Conservation (phyloP, 2,888 invertebrate genomes). For the Synergus laeviventris region DNA sequence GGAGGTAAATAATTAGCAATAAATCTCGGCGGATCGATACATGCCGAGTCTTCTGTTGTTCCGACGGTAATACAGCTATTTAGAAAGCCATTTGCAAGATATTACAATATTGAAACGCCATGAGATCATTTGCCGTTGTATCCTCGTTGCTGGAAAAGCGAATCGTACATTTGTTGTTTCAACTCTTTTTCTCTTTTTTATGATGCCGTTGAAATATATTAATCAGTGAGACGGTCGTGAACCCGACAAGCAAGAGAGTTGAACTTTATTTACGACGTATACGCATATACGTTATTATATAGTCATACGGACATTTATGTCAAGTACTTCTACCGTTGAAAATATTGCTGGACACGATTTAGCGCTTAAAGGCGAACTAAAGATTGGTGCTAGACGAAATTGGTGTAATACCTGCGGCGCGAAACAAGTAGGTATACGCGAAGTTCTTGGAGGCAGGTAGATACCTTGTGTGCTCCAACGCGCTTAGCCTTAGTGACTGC, state of each 20-base stretch:
- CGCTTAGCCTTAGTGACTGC: conserved; percentile 45
- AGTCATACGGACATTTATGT: conserved; percentile 32
- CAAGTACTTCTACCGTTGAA: conserved; percentile 19
- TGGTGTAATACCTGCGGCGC: conserved; percentile 27
- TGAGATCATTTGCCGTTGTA: conserved; percentile 40
- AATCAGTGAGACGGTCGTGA: conserved; percentile 30
- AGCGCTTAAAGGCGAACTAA: conserved; percentile 24
- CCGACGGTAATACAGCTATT: conserved; percentile 53
- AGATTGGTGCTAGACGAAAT: conserved; percentile 11
- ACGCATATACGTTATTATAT: conserved; percentile 25
- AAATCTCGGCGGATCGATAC: conserved; percentile 59
- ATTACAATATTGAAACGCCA: conserved; percentile 21
- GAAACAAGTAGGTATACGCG: conserved; percentile 6
- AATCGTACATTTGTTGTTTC: conserved; percentile 24
- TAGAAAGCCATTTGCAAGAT: conserved; percentile 53
- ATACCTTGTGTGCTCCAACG: conserved; percentile 27
- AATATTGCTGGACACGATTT: conserved; percentile 37
- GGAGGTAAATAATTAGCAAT: conserved; percentile 60
- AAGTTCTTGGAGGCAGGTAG: conserved; percentile 17
- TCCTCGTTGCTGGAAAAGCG: conserved; percentile 22
- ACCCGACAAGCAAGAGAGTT: conserved; percentile 27
- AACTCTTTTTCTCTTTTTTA: not conserved
- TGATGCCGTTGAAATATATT: conserved; percentile 21
- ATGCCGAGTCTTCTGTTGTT: conserved; percentile 42
- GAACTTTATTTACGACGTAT: conserved; percentile 25